Conservation (phyloP, 2,888 invertebrate genomes). For the Eilema depressum region DNA sequence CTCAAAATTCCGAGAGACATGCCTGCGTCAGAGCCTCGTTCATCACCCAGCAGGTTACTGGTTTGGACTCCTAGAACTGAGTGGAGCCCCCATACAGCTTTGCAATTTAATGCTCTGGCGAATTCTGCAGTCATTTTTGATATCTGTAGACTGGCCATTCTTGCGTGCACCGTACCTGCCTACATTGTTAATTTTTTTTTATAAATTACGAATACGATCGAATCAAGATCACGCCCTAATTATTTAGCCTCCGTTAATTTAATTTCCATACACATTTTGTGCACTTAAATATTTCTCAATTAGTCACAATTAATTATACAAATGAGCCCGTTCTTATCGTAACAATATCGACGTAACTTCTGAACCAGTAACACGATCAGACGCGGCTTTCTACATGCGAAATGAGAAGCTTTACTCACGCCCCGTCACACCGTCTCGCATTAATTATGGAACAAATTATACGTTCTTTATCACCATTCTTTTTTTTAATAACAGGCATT, state of each 20-base stretch:
- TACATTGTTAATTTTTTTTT: conserved; percentile 35
- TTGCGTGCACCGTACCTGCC: conserved; percentile 47
- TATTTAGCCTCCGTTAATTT: conserved; percentile 50
- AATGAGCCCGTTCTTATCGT: conserved; percentile 71
- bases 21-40: no score
- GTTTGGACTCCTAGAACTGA: no score
- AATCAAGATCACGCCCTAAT: conserved; percentile 38
- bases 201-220: conserved; percentile 32
- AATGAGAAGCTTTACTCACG: conserved; percentile 81
- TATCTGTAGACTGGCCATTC: conserved; percentile 59
- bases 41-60: no score
- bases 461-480: conserved; percentile 82
- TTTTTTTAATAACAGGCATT: conserved; percentile 84
- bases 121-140: conserved; percentile 61
- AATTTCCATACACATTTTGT: conserved; percentile 60
- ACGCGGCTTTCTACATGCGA: conserved; percentile 75
- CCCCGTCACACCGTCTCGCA: conserved; percentile 79
- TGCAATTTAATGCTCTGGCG: no score
- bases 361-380: conserved; percentile 70
- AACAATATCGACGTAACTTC: conserved; percentile 70
- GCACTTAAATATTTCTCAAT: conserved; percentile 70
- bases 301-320: conserved; percentile 80
- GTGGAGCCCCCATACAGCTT: no score
- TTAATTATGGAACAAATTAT: conserved; percentile 82
- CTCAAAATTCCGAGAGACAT: no score